Base-by-base conservation (phyloP, 92 coral and sea anemone genomes). In the Diadumene lineata region DNA sequence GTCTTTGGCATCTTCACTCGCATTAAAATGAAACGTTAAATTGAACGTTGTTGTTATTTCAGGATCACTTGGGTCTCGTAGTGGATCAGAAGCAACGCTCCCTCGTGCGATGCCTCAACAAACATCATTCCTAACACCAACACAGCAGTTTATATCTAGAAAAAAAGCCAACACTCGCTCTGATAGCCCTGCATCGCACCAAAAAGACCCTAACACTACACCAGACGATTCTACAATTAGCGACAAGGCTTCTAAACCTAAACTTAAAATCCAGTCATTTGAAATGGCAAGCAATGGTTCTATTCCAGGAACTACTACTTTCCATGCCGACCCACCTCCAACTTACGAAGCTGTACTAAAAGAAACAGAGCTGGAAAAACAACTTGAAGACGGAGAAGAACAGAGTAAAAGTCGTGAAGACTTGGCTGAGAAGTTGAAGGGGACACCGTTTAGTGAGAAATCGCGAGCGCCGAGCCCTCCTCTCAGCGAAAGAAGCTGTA, bases 281-380 rank as follows among this genome's bases (percentile, higher is more conserved):
- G n/a, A n/a, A n/a, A n/a, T 84, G 97, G 79, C 90, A 16, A 88
- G 96, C 6, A 87, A 87, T 70, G 68, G 62, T 15, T 65, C 83
- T 21, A 68, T 69, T 29, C 82, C 85, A 24, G 84, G 86, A 11
- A 74, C 90, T 29, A 84, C 92, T 34, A 85, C 85, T 11, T 87
- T 85, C 78, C 89, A 85, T 62, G 68, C 97, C 0, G 97, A 91
- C 56, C 97, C 97, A 3, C 97, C 97, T 0, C 97, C 97, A 7
- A 81, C 97, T 0, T 91, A 91, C 69, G 97, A 91, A 78, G 89
- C 92, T 24, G 92, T 91, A 64, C 68, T 91, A 60, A 87, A 91
- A 70, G 87, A 87, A 50, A 87, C 92, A 2, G 92, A 91, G 51
- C 77, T 80, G 57, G 97, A 91, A 66, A 91, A 78, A 76, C 66